phyloP scores from a whole-genome alignment of 2,113 vertebrate species.

The Brachyhypopomus gauderio region DNA sequence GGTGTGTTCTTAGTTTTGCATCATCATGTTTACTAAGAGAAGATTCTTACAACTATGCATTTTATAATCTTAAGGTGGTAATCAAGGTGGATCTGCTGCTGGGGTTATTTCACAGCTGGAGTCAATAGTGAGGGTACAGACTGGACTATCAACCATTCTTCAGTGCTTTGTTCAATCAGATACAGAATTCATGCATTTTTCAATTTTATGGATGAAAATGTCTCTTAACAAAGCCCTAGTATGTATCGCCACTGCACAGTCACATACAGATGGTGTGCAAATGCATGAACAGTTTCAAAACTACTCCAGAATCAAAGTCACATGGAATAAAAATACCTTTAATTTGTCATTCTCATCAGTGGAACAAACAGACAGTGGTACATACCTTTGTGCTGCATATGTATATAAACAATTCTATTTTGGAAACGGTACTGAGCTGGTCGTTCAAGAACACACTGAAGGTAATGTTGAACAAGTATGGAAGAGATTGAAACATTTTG shows the following conservation, averaged over 20 bases:
- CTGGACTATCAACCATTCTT: not conserved
- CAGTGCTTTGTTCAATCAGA: not conserved
- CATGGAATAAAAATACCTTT: not conserved
- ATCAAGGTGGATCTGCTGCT: not conserved
- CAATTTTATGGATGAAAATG: constrained; percentile 6
- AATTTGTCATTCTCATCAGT: not conserved
- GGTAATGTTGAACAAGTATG: not conserved
- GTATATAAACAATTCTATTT: not conserved
- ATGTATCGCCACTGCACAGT: not conserved
- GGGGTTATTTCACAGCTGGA: not conserved
- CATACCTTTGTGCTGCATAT: not conserved
- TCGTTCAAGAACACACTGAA: not conserved
- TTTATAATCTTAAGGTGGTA: not conserved
- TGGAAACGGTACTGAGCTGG: not conserved
- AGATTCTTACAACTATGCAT: not conserved
- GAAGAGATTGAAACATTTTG: no score
- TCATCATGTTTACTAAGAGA: no score
- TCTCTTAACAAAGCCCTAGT: not conserved
- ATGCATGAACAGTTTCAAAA: constrained; percentile 16
- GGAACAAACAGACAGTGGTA: constrained; percentile 2
- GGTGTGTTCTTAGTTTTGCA: no score
- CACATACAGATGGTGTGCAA: not conserved
- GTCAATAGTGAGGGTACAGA: not conserved
- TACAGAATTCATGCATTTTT: no score
- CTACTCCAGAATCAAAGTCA: constrained; percentile 4